Percentiles rank a stretch among this genome's conserved stretches.
Evolutionary conservation across 2,888 invertebrate genomes (phyloP).

Genomic region (Galeopsomyia nigrocyanea): DNA sequence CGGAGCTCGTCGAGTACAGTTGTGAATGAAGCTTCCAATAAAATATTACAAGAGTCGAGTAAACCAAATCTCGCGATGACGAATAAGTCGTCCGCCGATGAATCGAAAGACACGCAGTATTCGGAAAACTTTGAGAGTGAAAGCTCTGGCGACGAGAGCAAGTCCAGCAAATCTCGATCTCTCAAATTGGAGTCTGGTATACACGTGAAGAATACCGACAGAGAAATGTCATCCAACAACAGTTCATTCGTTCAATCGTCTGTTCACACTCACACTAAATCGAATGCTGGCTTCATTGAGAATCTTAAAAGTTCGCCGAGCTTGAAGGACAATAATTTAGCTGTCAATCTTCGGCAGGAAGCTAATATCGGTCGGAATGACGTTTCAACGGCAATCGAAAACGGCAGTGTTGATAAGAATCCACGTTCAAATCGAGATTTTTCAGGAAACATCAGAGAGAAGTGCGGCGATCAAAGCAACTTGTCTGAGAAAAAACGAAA

Average conservation of each 20-base stretch:
- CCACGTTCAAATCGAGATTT: not conserved
- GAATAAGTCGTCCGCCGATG: not conserved
- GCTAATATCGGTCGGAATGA: too few species aligned
- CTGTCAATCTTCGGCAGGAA: not conserved
- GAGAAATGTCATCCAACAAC: not conserved
- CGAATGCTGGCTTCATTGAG: slow-evolving; percentile 15
- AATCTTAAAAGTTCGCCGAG: not conserved
- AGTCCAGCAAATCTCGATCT: too few species aligned
- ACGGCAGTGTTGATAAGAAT: not conserved
- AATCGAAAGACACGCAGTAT: not conserved
- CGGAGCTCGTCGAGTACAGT: too few species aligned
- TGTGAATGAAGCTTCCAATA: too few species aligned
- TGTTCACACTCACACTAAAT: slow-evolving; percentile 2
- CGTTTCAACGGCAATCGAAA: slow-evolving; percentile 4
- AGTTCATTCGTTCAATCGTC: not conserved
- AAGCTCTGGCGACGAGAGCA: not conserved
- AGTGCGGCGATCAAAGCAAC: too few species aligned
- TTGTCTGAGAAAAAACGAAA: not conserved
- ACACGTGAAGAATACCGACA: not conserved
- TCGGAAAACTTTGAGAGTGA: slow-evolving; percentile 9
- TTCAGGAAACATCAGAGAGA: too few species aligned
- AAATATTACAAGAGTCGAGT: too few species aligned
- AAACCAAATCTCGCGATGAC: too few species aligned
- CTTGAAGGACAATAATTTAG: not conserved
- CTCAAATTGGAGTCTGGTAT: not conserved